Conservation (phyloP, 2,797 vertebrate genomes). For the Luscinia luscinia region DNA sequence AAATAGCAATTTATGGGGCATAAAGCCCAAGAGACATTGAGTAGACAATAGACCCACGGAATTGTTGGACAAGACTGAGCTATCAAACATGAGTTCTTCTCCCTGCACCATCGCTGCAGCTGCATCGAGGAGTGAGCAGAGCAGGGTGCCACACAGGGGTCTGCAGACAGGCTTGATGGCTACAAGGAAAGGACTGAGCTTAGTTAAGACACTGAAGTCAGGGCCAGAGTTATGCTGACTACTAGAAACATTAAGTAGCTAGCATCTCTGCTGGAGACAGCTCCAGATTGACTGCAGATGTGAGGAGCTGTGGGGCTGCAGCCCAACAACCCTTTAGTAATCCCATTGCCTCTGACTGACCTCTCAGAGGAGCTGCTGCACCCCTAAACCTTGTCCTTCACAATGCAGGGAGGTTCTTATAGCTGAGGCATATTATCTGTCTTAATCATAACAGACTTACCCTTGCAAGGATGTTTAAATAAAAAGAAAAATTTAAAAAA, state of each 20-base stretch:
- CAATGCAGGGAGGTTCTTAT: background rate
- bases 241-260: background rate
- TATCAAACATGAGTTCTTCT: rapidly evolving
- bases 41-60: background rate
- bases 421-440: background rate
- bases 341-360: rapidly evolving
- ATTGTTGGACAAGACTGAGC: background rate
- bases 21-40: background rate
- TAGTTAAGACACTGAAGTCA: background rate
- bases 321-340: background rate
- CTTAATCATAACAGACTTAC: background rate
- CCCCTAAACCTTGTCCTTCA: background rate
- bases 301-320: background rate
- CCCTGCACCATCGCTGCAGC: background rate
- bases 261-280: background rate
- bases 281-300: background rate
- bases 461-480: background rate
- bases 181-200: background rate
- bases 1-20: background rate
- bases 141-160: background rate
- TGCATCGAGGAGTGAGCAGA: background rate
- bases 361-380: background rate
- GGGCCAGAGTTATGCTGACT: background rate
- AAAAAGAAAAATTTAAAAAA: background rate
- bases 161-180: background rate